Evolutionary conservation across 1,140 invertebrate genomes (phyloP), one percentile per base, ranked within the genome.

Genomic region (Polypedilum vanderplanki): DNA sequence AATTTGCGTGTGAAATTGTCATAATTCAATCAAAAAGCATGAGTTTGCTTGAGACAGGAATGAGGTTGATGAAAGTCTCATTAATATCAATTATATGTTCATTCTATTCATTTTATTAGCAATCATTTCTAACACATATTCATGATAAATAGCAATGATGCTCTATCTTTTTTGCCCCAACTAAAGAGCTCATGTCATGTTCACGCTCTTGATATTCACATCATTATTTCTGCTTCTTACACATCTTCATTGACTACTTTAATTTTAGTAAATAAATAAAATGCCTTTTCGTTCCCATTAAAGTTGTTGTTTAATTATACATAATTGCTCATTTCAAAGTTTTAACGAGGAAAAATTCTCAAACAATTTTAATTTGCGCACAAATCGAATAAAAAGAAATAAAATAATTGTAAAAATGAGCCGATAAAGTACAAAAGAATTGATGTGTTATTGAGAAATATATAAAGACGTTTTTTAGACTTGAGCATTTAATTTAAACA

Each of bases 381-480:
- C 12, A 57, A 57, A 57, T 57, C 15, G 46, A 57, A 57, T 57
- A n/a, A n/a, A 57, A 57, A 57, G 4, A 15, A 57, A 15, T 4
- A 33, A 33, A 57, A 12, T 15, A 33, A 33, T 5, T 33, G 24
- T 33, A 5, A 33, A 33, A 57, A 33, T 5, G 24, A 57, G 46
- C 46, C 46, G 46, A 57, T 57, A 57, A 57, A 57, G 12, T 57
- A 57, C 46, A 57, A 57, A 57, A 57, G 46, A 57, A 57, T 57
- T 57, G 46, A 12, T 57, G 46, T 57, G 15, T n/a, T n/a, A 57
- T 57, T 12, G 46, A 57, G 46, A 12, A 57, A 12, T 12, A 57
- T 15, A 57, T 15, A 57, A 57, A 57, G 46, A n/a, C 41, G 9
- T 15, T 46, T 57, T 57, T 57, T 57, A 57, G 46, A 57, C 46